phyloP scores from a whole-genome alignment of 2,797 vertebrate genomes.

The Potorous gilbertii region DNA sequence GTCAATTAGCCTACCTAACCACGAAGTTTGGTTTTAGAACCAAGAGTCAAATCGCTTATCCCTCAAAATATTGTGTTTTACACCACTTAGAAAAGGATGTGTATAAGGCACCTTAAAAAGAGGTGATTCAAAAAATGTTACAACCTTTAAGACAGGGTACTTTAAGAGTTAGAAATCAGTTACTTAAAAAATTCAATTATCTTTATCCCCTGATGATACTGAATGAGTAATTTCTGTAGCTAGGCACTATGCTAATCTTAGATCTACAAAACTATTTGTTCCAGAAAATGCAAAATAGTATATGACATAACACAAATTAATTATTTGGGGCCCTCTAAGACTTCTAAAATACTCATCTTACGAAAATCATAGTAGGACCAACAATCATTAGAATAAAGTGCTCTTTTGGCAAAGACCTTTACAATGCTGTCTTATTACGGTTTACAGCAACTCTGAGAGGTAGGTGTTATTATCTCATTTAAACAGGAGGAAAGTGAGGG shows the following conservation, averaged over 20 bases:
- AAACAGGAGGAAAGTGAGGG: background rate
- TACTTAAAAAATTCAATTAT: slow-evolving; percentile 2
- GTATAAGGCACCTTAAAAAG: background rate
- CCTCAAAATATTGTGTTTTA: background rate
- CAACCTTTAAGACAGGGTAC: background rate
- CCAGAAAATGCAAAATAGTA: slow-evolving; percentile 18
- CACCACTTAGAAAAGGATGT: background rate
- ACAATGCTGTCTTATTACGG: background rate
- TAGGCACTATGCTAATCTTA: background rate
- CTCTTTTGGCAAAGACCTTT: background rate
- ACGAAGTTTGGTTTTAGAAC: background rate
- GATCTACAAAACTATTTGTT: slow-evolving; percentile 24
- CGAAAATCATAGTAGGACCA: background rate
- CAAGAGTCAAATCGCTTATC: background rate
- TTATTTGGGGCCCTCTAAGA: background rate
- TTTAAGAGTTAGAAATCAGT: background rate
- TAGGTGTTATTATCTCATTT: background rate
- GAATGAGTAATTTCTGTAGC: background rate
- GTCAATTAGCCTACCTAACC: background rate
- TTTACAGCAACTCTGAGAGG: background rate
- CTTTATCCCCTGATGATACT: slow-evolving; percentile 10
- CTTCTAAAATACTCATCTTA: background rate
- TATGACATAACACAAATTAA: background rate
- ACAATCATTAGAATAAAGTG: background rate
- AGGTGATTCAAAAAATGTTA: background rate